Percentiles rank a stretch among this genome's conserved stretches.
Conservation (phyloP, 2,797 vertebrate genomes). For the Megalops cyprinoides region DNA sequence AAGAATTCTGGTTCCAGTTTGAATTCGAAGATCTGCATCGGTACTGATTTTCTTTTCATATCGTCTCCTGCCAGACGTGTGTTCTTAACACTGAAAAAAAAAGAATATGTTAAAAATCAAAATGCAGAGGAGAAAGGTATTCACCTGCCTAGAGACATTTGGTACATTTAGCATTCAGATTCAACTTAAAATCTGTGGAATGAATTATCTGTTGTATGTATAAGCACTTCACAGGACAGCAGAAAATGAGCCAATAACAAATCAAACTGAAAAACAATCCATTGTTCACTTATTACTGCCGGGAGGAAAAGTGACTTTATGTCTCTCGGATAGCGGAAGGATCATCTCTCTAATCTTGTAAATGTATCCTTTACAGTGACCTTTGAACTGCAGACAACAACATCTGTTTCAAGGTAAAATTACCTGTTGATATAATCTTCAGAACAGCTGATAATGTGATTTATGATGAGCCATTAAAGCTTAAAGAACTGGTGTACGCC, state of each 20-base stretch:
- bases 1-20: not conserved
- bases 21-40: not conserved
- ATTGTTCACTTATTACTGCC: not conserved
- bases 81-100: not conserved
- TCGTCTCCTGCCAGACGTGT: too few species aligned
- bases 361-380: constrained; percentile 42
- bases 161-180: too few species aligned
- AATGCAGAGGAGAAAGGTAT: not conserved
- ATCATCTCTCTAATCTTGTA: not conserved
- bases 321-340: not conserved
- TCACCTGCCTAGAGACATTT: too few species aligned
- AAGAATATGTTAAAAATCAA: not conserved
- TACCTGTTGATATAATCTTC: constrained; percentile 55
- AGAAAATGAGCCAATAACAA: not conserved
- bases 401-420: constrained; percentile 69
- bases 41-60: too few species aligned
- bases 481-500: constrained; percentile 14
- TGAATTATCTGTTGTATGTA: not conserved
- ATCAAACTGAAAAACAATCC: not conserved
- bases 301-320: constrained; percentile 27
- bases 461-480: constrained; percentile 46
- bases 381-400: constrained; percentile 56
- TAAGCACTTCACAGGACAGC: not conserved
- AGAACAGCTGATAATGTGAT: constrained; percentile 56
- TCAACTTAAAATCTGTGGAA: too few species aligned